A percentile compares a stretch with the other conserved stretches of the same genome.
phyloP scores from a whole-genome alignment of 2,113 vertebrate species.

The Pitta sordida region DNA sequence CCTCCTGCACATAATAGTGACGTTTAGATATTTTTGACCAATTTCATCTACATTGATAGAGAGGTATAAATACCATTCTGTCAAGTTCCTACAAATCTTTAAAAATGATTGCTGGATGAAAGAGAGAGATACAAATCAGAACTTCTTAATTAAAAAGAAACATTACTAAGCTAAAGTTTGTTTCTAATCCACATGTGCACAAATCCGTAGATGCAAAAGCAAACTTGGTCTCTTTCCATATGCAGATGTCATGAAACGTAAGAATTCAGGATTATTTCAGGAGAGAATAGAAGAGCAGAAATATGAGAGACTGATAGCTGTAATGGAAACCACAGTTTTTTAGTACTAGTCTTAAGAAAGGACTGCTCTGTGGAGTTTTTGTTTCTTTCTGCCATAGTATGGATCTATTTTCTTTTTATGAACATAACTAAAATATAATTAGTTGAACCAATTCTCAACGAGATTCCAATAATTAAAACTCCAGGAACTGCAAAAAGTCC shows the following conservation, averaged over 20 bases:
- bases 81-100: neutral
- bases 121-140: neutral
- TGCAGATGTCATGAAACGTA: neutral
- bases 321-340: neutral
- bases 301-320: neutral
- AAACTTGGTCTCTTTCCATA: neutral
- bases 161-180: neutral
- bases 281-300: neutral
- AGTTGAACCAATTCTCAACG: neutral
- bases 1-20: neutral
- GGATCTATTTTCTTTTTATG: neutral
- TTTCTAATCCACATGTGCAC: neutral
- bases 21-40: neutral
- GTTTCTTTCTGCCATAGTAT: neutral
- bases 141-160: neutral
- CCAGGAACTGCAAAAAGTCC: neutral
- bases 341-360: neutral
- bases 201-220: neutral
- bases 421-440: neutral
- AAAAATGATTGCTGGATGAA: neutral
- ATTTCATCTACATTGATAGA: neutral
- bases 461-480: constrained; percentile 19
- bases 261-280: neutral
- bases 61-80: neutral
- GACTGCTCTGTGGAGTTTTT: neutral